Base-by-base conservation (phyloP, 2,888 invertebrate genomes). In the Synanthedon myopaeformis region DNA sequence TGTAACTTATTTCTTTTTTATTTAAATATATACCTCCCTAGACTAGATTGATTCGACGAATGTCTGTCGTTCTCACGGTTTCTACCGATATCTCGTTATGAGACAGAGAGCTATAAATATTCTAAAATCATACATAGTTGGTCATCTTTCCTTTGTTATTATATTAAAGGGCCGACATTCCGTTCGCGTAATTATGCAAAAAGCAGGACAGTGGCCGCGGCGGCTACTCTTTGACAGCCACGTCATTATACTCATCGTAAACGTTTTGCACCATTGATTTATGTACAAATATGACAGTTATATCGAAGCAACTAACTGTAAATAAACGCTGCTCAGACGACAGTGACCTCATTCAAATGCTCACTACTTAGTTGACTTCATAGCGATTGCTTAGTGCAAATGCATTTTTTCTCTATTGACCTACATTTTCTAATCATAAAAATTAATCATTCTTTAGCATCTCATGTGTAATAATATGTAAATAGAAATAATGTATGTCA, bases 211-310 rank as follows among this genome's bases (percentile, higher is more conserved):
- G 62, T 76, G 82, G 79, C 61, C 79, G 77, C 70, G 72, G 80
- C 85, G 84, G 84, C 74, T 70, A 69, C 65, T 70, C 84, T 86
- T 87, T 86, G 85, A 80, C 77, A 74, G 72, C 69, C 75, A 74
- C 80, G 79, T 83, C 84, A 80, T 86, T 85, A 84, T 81, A 79
- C 70, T 80, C 83, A 82, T 83, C 84, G 78, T 80, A 76, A 82
- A 78, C 76, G 82, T 84, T 83, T 82, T 83, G 82, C 82, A 66
- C 73, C 72, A 76, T 80, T 78, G 78, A 82, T 79, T 79, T 80
- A 76, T 74, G 13, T 41, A 51, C 1, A 45, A 45, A 45, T 45
- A 45, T 45, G 45, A 45, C 45, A 45, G 45, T 45, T 45, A 45
- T 45, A 45, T 45, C 14, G 14, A 45, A 12, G 45, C 45, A 14